phyloP scores from a whole-genome alignment of 2,797 vertebrate species.

The Adelosebastes latens region DNA sequence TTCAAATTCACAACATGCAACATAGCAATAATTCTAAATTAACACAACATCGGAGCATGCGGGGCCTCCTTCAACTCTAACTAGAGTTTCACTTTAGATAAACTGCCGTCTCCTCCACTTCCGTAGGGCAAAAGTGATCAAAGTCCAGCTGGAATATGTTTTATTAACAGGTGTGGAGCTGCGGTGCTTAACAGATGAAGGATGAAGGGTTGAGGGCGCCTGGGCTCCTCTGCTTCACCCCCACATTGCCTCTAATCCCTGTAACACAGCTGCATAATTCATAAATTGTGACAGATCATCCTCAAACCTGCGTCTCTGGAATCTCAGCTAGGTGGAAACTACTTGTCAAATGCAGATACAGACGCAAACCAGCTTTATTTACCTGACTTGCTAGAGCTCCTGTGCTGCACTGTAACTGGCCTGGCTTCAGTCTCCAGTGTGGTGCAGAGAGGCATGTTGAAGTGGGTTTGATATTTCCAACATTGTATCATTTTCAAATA shows the following conservation, averaged over 20 bases:
- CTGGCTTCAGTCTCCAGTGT: conserved; percentile 16
- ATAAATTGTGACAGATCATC: conserved; percentile 72
- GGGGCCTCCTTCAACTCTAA: background rate
- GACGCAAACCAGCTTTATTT: conserved; percentile 22
- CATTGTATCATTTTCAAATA: conserved; percentile 53
- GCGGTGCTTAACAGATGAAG: conserved; percentile 73
- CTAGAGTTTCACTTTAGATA: conserved; percentile 20
- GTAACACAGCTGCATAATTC: conserved; percentile 74
- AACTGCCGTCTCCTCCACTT: conserved; percentile 21
- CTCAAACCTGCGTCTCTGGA: conserved; percentile 36
- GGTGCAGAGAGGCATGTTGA: conserved; percentile 39
- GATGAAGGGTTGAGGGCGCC: conserved; percentile 64
- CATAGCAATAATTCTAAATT: conserved; percentile 4
- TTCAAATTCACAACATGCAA: background rate
- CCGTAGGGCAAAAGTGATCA: conserved; percentile 67
- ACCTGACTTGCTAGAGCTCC: conserved; percentile 13
- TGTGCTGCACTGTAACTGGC: conserved; percentile 3
- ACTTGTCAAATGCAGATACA: conserved; percentile 40
- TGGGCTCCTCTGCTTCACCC: conserved; percentile 64
- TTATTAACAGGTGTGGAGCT: conserved; percentile 78
- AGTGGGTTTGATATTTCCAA: conserved; percentile 42
- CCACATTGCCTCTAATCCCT: conserved; percentile 61
- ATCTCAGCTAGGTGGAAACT: conserved; percentile 48
- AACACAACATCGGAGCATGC: background rate
- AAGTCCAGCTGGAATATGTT: conserved; percentile 78